Base-by-base conservation (phyloP, 2,113 vertebrate species). In the Kryptolebias marmoratus region DNA sequence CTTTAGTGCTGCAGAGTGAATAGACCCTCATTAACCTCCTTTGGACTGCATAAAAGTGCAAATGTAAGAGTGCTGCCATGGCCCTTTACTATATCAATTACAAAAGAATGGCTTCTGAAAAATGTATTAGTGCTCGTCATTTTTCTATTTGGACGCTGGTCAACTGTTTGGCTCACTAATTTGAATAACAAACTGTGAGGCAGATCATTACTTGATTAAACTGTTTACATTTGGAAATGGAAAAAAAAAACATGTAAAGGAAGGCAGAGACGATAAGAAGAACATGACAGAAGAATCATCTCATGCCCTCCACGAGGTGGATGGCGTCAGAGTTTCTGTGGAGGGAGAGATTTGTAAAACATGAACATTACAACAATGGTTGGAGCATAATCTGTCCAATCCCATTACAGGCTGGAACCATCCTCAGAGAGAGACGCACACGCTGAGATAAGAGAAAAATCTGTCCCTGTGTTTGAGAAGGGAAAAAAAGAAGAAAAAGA, bases 321-420 rank as follows among this genome's bases (percentile, higher is more conserved):
- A 73, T 70, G 78, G 73, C 75, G 66, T 76, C 63, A 55, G 45
- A 45, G 73, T 65, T 61, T 69, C 71, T 75, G 82, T 79, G 57
- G 62, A 84, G 75, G 79, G 64, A 68, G 83, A 80, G 86, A 87
- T 86, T 87, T 88, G 90, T 86, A 85, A 87, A 90, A 89, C 85
- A 90, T 71, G 87, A 84, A 89, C 82, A 81, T 88, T 87, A 87
- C 84, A 88, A 89, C 79, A 89, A 86, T 83, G 64, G 74, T 56
- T 71, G 59, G 49, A 85, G 78, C 66, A 73, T 89, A 83, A 88
- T 87, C 89, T 86, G 69, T 70, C 64, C 75, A 89, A 89, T 88
- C 87, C 86, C 72, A 87, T 89, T 86, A 88, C 80, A 64, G 79
- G n/a, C 80, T 68, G 28, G 71, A 71, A 77, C 61, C 80, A 69